Percentiles rank a stretch among this genome's conserved stretches.
phyloP scores from a whole-genome alignment of 2,797 vertebrate species.

The Clarias pachynema region DNA sequence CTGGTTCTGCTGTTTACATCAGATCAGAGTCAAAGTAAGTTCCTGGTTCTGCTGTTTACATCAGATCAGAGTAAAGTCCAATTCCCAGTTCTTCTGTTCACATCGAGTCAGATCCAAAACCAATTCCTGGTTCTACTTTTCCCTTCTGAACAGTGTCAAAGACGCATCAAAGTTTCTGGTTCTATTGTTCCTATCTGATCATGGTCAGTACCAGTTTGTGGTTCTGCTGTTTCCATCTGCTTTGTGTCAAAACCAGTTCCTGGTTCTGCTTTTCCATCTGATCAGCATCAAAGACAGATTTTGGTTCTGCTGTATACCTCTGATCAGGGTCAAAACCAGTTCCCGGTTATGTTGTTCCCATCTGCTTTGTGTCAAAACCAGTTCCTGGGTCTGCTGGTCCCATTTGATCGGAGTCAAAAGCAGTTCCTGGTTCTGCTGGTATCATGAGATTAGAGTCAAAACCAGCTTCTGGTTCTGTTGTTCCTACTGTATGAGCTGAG shows the following conservation, averaged over 20 bases:
- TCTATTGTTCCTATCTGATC: background rate
- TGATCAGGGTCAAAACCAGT: background rate
- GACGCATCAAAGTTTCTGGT: too few relatives aligned
- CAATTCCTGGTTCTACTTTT: background rate
- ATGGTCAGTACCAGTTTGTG: too few relatives aligned
- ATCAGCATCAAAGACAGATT: background rate
- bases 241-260: background rate
- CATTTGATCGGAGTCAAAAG: background rate
- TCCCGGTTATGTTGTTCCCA: background rate
- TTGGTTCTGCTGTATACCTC: background rate
- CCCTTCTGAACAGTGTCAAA: background rate
- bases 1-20: background rate
- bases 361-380: too few relatives aligned
- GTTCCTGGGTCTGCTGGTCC: background rate
- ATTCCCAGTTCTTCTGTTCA: background rate
- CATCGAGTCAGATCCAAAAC: background rate
- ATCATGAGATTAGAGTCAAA: background rate
- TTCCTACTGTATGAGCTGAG: background rate
- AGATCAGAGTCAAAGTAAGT: background rate
- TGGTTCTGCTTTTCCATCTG: background rate
- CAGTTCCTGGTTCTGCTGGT: background rate
- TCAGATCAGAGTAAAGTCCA: background rate
- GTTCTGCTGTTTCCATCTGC: too few relatives aligned
- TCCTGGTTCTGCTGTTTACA: background rate
- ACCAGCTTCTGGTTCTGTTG: background rate